A percentile compares a stretch with the other conserved stretches of the same genome.
phyloP scores from a whole-genome alignment of 1,140 invertebrate species.

The Melitaea cinxia region DNA sequence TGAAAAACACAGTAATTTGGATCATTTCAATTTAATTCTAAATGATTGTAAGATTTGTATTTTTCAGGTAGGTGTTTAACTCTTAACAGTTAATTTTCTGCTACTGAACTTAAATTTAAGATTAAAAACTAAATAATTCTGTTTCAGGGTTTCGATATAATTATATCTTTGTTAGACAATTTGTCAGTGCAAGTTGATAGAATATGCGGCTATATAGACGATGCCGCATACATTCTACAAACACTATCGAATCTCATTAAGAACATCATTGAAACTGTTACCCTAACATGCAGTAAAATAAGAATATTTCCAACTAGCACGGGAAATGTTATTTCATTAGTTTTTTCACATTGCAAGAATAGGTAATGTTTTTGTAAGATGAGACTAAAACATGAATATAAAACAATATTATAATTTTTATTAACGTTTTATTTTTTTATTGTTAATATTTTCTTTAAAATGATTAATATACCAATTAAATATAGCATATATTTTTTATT shows the following conservation, averaged over 20 bases:
- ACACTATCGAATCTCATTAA: constrained; percentile 54
- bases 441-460: no score
- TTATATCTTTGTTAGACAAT: constrained; percentile 42
- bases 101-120: not conserved
- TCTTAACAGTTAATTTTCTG: no score
- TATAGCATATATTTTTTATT: no score
- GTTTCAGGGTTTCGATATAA: constrained; percentile 55
- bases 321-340: constrained; percentile 55
- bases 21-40: constrained; percentile 45
- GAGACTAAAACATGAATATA: not conserved
- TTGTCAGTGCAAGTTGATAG: constrained; percentile 28
- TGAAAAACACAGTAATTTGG: constrained; percentile 27
- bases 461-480: no score
- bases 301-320: constrained; percentile 55
- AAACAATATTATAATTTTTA: not conserved
- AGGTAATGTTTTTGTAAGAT: constrained; percentile 48
- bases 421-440: no score
- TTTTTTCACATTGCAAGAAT: constrained; percentile 67
- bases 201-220: constrained; percentile 48
- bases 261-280: constrained; percentile 46
- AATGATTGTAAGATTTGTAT: constrained; percentile 54
- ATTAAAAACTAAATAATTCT: not conserved
- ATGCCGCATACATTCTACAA: constrained; percentile 53
- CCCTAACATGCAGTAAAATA: constrained; percentile 49
- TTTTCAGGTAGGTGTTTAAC: constrained; percentile 44